A percentile compares a stretch with the other conserved stretches of the same genome.
phyloP scores from a whole-genome alignment of 1,140 invertebrate genomes.

The Aricia agestis region DNA sequence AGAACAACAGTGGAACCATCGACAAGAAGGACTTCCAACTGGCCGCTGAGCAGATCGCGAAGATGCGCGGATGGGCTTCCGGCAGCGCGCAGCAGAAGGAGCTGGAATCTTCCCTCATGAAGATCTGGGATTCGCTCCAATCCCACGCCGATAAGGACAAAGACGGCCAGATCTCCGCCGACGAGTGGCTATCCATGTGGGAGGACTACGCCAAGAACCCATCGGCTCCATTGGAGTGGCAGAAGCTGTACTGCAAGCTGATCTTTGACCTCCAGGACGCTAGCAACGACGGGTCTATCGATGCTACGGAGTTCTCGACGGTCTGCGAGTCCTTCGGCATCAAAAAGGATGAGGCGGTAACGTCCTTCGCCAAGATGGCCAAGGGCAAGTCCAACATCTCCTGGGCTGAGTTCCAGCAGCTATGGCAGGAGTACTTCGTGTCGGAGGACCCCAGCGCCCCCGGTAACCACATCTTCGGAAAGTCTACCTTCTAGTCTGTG shows the following conservation, averaged over 20 bases:
- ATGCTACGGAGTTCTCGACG: slow-evolving; percentile 84
- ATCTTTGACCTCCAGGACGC: slow-evolving; percentile 90
- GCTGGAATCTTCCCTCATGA: slow-evolving; percentile 81
- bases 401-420: slow-evolving; percentile 82
- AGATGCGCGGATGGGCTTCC: slow-evolving; percentile 81
- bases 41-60: slow-evolving; percentile 84
- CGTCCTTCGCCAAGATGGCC: slow-evolving; percentile 85
- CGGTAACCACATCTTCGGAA: slow-evolving; percentile 40
- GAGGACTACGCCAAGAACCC: slow-evolving; percentile 85
- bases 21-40: slow-evolving; percentile 87
- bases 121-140: slow-evolving; percentile 87
- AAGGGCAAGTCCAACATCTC: slow-evolving; percentile 81
- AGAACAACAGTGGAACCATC: slow-evolving; percentile 86
- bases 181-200: slow-evolving; percentile 91
- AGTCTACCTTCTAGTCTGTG: slow-evolving; percentile 30
- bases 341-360: slow-evolving; percentile 80
- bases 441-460: slow-evolving; percentile 82
- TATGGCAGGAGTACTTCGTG: slow-evolving; percentile 87
- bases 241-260: slow-evolving; percentile 85
- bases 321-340: slow-evolving; percentile 85
- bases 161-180: slow-evolving; percentile 85
- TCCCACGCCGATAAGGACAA: slow-evolving; percentile 85
- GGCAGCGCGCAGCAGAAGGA: slow-evolving; percentile 82
- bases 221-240: slow-evolving; percentile 84
- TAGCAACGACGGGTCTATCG: slow-evolving; percentile 86